Conservation (phyloP, 2,113 vertebrate species). For the Promerops cafer region DNA sequence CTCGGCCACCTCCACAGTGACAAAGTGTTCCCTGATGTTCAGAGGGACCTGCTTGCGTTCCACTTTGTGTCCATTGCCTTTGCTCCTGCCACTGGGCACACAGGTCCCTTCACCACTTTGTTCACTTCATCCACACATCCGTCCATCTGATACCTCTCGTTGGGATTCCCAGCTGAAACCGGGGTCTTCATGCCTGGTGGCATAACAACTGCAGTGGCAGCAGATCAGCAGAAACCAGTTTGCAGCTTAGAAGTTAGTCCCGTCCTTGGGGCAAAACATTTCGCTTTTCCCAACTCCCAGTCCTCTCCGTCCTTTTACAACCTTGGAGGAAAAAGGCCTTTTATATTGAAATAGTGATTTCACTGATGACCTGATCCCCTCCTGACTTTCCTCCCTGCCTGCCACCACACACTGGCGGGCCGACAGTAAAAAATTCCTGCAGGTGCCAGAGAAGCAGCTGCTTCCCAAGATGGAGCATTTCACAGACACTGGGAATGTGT, state of each 20-base stretch:
- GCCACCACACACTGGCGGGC: not conserved
- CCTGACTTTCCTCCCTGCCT: not conserved
- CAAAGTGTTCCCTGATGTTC: not conserved
- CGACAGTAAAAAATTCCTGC: rapidly evolving
- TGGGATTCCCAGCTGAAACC: not conserved
- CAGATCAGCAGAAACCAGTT: not conserved
- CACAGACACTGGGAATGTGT: not conserved
- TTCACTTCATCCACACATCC: not conserved
- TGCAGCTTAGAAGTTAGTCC: not conserved
- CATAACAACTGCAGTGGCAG: not conserved
- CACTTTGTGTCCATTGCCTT: not conserved
- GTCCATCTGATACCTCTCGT: too few species aligned
- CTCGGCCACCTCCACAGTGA: rapidly evolving
- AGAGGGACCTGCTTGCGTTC: not conserved
- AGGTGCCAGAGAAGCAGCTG: not conserved
- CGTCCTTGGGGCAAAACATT: not conserved
- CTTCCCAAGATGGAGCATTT: not conserved
- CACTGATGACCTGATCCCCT: not conserved
- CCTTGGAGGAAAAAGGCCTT: not conserved
- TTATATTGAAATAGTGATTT: not conserved
- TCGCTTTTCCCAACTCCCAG: not conserved
- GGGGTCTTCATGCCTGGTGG: not conserved
- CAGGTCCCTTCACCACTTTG: not conserved
- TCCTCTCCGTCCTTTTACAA: not conserved
- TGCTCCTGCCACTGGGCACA: not conserved